Percentiles rank a stretch among this genome's conserved stretches.
Conservation (phyloP, 2,113 vertebrate species). For the Phyllopteryx taeniolatus region DNA sequence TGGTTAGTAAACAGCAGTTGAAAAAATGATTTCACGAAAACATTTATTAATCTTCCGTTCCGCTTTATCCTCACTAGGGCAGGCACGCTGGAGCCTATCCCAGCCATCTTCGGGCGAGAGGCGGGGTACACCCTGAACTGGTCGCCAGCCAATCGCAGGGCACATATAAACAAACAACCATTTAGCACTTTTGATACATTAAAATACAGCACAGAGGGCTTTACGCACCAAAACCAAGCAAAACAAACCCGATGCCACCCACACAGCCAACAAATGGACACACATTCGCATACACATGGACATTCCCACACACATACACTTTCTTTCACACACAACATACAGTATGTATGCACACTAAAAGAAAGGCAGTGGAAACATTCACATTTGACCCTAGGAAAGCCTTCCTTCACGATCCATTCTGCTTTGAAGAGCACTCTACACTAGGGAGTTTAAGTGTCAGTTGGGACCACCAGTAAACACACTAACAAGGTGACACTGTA, state of each 20-base stretch:
- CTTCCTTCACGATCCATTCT: not conserved
- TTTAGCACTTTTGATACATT: too few species aligned
- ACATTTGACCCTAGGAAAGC: too few species aligned
- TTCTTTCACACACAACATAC: not conserved
- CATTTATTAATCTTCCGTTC: too few species aligned
- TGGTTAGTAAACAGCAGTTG: too few species aligned
- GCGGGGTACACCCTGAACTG: too few species aligned
- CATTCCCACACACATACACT: not conserved
- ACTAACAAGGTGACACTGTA: not conserved
- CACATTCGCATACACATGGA: not conserved
- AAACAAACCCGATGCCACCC: not conserved
- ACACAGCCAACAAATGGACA: not conserved
- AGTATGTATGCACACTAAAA: not conserved
- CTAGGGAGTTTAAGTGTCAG: constrained; percentile 14
- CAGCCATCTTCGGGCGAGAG: too few species aligned
- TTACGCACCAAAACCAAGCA: not conserved
- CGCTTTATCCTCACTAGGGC: too few species aligned
- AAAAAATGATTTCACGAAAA: too few species aligned
- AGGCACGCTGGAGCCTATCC: too few species aligned
- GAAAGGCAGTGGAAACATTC: constrained; percentile 8
- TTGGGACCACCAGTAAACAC: constrained; percentile 20
- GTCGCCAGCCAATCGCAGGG: too few species aligned
- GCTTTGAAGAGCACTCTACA: constrained; percentile 23
- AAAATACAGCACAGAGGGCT: too few species aligned
- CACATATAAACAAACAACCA: too few species aligned